Percentiles rank a stretch among this genome's conserved stretches.
Conservation (phyloP, 2,797 vertebrate genomes). For the Manis pentadactyla region DNA sequence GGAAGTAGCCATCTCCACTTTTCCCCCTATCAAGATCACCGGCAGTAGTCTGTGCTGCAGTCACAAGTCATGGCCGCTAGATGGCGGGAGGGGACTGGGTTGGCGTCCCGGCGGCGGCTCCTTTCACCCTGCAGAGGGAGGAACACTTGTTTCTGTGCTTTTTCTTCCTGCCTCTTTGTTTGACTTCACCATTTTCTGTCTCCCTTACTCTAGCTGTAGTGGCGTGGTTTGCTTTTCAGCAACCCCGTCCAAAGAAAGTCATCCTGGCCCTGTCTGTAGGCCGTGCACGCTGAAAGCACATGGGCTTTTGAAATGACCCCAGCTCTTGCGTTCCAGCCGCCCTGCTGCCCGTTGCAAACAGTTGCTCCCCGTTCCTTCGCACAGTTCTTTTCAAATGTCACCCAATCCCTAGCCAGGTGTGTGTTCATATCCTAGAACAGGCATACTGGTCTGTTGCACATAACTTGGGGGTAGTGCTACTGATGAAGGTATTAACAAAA, state of each 20-base stretch:
- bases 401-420: background rate
- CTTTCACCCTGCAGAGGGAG: background rate
- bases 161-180: constrained; percentile 79
- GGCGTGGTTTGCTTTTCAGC: constrained; percentile 37
- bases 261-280: background rate
- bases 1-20: background rate
- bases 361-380: background rate
- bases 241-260: background rate
- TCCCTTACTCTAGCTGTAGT: constrained; percentile 33
- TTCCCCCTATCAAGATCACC: background rate
- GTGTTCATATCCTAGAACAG: background rate
- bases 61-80: background rate
- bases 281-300: background rate
- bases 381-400: background rate
- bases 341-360: accelerated
- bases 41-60: background rate
- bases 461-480: background rate
- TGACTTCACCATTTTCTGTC: constrained; percentile 73
- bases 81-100: constrained; percentile 62
- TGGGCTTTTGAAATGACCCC: background rate
- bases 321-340: background rate
- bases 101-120: background rate
- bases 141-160: constrained; percentile 64
- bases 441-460: background rate
- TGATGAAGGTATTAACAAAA: background rate